Percentiles rank a stretch among this genome's conserved stretches.
Conservation (phyloP, 2,113 vertebrate genomes). For the Burhinus bistriatus region DNA sequence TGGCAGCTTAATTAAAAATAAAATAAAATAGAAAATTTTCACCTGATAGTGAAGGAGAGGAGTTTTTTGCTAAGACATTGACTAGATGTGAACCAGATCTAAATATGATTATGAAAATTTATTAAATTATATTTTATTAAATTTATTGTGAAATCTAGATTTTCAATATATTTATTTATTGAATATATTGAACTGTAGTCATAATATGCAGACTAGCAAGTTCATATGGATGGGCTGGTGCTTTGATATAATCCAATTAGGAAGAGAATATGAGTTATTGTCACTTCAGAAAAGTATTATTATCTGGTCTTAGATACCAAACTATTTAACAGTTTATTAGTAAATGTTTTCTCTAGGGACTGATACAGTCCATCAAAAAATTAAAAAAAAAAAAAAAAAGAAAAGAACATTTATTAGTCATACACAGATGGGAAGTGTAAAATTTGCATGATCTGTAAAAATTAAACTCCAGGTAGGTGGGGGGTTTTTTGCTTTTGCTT, state of each 20-base stretch:
- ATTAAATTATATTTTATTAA: neutral
- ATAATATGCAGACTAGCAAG: neutral
- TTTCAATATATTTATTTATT: neutral
- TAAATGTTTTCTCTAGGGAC: neutral
- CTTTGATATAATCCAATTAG: neutral
- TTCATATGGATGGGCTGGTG: neutral
- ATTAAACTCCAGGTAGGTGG: neutral
- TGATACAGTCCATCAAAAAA: neutral
- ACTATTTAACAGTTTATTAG: neutral
- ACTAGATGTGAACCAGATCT: neutral
- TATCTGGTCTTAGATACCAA: neutral
- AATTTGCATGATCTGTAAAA: neutral
- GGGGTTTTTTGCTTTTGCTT: too few species aligned
- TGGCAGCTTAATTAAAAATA: neutral
- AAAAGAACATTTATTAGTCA: neutral
- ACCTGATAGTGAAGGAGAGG: neutral
- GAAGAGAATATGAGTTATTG: neutral
- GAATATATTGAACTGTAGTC: neutral
- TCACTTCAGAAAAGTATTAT: neutral
- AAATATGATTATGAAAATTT: neutral
- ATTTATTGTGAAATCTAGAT: neutral
- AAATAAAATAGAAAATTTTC: fast-evolving
- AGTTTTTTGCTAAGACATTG: neutral
- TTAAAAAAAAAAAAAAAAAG: neutral
- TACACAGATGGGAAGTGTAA: neutral